phyloP scores from a whole-genome alignment of 2,888 invertebrate species.

The Aspidiotus destructor region DNA sequence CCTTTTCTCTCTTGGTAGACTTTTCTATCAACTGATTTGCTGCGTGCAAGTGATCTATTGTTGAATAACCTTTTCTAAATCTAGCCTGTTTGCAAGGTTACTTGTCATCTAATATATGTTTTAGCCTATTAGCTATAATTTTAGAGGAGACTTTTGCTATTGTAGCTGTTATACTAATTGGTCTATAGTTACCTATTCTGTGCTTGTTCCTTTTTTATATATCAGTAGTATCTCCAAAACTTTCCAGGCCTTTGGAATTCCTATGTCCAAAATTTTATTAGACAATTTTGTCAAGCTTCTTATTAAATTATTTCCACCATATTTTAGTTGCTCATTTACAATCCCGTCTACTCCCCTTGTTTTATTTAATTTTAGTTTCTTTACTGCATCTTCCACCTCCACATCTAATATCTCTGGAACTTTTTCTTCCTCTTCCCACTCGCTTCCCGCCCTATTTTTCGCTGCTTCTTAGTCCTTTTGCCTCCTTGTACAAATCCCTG shows the following conservation, averaged over 20 bases:
- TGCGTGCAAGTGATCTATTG: neutral
- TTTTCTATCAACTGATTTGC: neutral
- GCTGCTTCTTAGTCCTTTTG: neutral
- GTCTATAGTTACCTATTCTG: neutral
- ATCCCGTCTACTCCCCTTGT: neutral
- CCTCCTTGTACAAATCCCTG: neutral
- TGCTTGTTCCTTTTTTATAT: neutral
- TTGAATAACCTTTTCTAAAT: neutral
- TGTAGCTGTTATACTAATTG: neutral
- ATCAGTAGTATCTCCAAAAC: neutral
- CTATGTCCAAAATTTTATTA: neutral
- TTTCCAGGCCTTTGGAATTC: no score
- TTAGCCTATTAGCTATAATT: neutral
- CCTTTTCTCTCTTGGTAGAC: neutral
- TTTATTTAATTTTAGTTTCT: neutral
- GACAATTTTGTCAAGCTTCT: neutral
- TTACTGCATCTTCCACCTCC: neutral
- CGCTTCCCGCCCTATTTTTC: neutral
- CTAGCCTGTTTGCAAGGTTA: neutral
- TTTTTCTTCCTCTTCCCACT: no score
- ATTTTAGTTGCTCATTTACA: constrained; percentile 4
- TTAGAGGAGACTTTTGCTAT: neutral
- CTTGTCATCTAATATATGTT: neutral
- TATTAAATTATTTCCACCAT: neutral
- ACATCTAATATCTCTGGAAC: neutral